Percentiles rank a stretch among this genome's conserved stretches.
phyloP scores from a whole-genome alignment of 2,797 vertebrate species.

The Alcedo quadribrachys region DNA sequence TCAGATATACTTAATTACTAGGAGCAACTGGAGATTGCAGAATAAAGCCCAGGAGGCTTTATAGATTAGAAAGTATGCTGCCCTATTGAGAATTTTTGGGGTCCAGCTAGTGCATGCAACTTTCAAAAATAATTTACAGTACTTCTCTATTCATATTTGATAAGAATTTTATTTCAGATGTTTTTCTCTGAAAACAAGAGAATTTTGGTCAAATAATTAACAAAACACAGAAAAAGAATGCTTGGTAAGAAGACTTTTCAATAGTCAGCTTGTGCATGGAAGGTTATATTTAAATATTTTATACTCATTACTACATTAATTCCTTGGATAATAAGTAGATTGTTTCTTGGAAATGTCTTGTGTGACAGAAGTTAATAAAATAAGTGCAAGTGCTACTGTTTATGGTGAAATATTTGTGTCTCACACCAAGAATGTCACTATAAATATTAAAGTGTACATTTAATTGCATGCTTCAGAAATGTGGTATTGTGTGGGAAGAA shows the following conservation, averaged over 20 bases:
- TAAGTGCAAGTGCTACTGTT: background rate
- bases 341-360: background rate
- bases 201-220: background rate
- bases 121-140: background rate
- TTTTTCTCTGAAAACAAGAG: background rate
- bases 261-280: background rate
- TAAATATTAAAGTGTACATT: background rate
- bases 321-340: background rate
- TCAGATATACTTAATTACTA: background rate
- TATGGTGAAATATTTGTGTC: background rate
- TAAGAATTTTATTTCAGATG: background rate
- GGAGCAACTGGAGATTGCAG: background rate
- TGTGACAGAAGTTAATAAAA: background rate
- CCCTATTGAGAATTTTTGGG: background rate
- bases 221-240: background rate
- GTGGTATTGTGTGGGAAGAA: background rate
- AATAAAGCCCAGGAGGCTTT: background rate
- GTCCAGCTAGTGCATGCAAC: background rate
- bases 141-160: fast-evolving
- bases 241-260: background rate
- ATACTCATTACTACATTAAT: background rate
- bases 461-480: background rate
- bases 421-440: background rate
- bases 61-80: fast-evolving
- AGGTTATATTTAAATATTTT: background rate